Evolutionary conservation across 2,888 invertebrate genomes (phyloP), one percentile per base, ranked within the genome.

Genomic region (Agrenia bidenticulata): DNA sequence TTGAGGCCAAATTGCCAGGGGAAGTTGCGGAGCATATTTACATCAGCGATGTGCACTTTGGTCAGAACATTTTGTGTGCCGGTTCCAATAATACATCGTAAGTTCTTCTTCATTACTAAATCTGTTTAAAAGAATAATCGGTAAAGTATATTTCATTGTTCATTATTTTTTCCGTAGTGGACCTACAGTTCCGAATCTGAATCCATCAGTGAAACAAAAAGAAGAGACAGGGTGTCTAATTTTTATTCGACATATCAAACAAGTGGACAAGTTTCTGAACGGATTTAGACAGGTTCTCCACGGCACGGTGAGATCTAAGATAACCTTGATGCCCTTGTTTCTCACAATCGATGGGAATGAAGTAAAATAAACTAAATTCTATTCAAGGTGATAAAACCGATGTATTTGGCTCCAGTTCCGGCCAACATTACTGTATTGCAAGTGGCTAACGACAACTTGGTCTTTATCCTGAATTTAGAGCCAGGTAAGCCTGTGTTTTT

Each of bases 191-290:
- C n/a, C n/a, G n/a, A n/a, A n/a, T n/a, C n/a, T n/a, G n/a, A n/a
- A 11, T 32, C 32, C 32, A 32, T 4, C 32, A 7, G 32, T n/a
- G n/a, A n/a, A n/a, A n/a, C n/a, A n/a, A n/a, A n/a, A 32, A 11
- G 32, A 4, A 32, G 32, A 32, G 32, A 11, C 4, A 32, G 11
- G 5, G 4, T 32, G 32, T 32, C 66, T 70, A 17, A 9, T 74
- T 9, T 74, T 69, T 45, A 58, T 74, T 15, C 64, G 69, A 0
- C 74, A 74, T 55, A 59, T 69, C 2, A 72, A 72, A 55, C 37
- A 54, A 2, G 59, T 72, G 0, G 54, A 41, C 19, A 39, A 53
- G 2, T 63, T 53, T 37, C 32, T 74, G n/a, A 64, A 66, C 19
- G 69, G 70, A 13, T 74, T 74, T 54, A 57, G 64, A 2, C 49